Percentiles rank a stretch among this genome's conserved stretches.
These are phyloP conservation scores for Semaprochilodus insignis DNA, from an alignment of 2,797 vertebrate species.

Conservation along the genomic window DNA sequence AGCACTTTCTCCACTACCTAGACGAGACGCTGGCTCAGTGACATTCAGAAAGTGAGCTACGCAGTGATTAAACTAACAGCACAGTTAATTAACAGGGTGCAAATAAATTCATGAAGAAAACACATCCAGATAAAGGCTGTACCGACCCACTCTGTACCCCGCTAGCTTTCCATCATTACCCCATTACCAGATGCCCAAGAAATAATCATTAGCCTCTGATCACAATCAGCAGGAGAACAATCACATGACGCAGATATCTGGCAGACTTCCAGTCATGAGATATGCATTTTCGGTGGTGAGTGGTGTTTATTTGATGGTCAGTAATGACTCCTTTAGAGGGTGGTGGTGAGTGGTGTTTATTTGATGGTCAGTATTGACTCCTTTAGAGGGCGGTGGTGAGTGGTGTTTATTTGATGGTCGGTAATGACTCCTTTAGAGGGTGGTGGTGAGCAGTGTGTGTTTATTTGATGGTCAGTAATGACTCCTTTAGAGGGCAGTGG, in stretches of 20 bases:
- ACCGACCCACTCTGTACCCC: not conserved
- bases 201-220: conserved; percentile 1
- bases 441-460: too few species aligned
- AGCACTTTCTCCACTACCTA: not conserved
- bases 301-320: too few species aligned
- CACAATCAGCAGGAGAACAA: not conserved
- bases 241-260: not conserved
- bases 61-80: not conserved
- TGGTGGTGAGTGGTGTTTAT: too few species aligned
- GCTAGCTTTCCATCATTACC: not conserved
- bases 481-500: too few species aligned
- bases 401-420: too few species aligned
- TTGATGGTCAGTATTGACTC: too few species aligned
- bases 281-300: not conserved
- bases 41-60: conserved; percentile 2
- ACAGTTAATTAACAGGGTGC: not conserved
- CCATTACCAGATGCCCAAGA: not conserved
- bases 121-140: not conserved
- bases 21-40: conserved; percentile 6
- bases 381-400: too few species aligned
- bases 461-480: too few species aligned
- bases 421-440: too few species aligned
- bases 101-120: not conserved
- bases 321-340: too few species aligned
- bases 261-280: not conserved